Conservation (phyloP, 1,140 invertebrate genomes). For the Brachionus paranguensis region DNA sequence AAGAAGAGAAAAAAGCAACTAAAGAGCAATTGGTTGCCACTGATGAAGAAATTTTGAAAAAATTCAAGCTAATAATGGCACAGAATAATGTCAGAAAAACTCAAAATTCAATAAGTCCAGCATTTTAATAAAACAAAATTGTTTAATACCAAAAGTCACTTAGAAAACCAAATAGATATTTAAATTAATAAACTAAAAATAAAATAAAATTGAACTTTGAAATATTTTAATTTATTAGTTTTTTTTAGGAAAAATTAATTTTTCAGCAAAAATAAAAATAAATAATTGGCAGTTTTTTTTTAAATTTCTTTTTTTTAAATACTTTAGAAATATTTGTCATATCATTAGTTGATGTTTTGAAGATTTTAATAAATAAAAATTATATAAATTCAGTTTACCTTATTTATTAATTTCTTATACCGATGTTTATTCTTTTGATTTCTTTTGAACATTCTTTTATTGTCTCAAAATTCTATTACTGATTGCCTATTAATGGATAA, state of each 20-base stretch:
- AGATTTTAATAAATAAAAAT: too few relatives aligned
- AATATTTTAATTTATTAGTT: background rate
- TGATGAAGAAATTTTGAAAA: slow-evolving; percentile 29
- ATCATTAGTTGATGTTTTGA: too few relatives aligned
- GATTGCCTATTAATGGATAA: too few relatives aligned
- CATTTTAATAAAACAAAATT: background rate
- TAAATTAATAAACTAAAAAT: background rate
- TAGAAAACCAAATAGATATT: background rate
- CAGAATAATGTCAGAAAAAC: slow-evolving; percentile 30
- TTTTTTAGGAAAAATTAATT: too few relatives aligned
- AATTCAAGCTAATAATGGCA: background rate
- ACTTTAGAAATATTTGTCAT: too few relatives aligned
- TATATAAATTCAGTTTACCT: too few relatives aligned
- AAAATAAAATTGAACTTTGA: background rate
- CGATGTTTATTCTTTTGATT: too few relatives aligned
- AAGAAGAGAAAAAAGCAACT: background rate
- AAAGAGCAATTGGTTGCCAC: background rate
- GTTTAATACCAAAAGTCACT: too few relatives aligned
- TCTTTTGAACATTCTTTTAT: too few relatives aligned
- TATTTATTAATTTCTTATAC: too few relatives aligned
- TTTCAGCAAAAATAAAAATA: background rate
- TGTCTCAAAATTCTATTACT: too few relatives aligned
- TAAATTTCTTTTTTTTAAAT: too few relatives aligned
- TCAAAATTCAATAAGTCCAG: background rate
- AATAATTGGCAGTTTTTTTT: background rate